Conservation (phyloP, 2,113 vertebrate genomes). For the Hiodon tergisus region DNA sequence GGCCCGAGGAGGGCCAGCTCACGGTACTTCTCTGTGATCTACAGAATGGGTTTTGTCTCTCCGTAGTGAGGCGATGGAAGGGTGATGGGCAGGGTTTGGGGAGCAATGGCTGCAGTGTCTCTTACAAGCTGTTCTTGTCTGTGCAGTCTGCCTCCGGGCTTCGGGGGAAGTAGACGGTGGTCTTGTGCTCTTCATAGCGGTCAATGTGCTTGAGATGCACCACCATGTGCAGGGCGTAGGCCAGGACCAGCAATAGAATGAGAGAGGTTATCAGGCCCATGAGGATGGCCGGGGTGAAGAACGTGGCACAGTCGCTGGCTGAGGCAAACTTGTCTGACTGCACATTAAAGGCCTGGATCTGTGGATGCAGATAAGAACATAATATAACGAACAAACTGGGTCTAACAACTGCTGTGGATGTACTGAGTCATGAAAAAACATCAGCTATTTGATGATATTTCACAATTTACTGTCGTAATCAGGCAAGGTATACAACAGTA, state of each 20-base stretch:
- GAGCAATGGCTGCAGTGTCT: not conserved
- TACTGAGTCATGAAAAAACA: too few relatives aligned
- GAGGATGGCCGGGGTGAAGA: conserved; percentile 81
- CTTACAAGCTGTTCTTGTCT: conserved; percentile 34
- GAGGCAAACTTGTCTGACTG: conserved; percentile 71
- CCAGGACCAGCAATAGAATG: conserved; percentile 81
- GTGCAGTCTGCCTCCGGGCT: conserved; percentile 18
- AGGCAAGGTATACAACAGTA: too few relatives aligned
- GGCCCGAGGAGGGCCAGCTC: not conserved
- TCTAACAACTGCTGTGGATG: not conserved
- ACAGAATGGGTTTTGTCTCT: conserved; percentile 2
- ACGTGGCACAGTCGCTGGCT: conserved; percentile 76
- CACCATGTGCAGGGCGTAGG: conserved; percentile 87
- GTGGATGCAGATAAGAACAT: conserved; percentile 20
- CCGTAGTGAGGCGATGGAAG: not conserved
- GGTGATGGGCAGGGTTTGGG: not conserved
- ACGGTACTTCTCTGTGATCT: conserved; percentile 14
- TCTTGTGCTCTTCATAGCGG: conserved; percentile 74
- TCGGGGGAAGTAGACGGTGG: conserved; percentile 7
- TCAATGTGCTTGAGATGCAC: conserved; percentile 84
- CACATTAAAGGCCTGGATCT: conserved; percentile 90
- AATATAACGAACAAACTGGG: not conserved
- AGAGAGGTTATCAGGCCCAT: conserved; percentile 82
- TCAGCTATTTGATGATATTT: too few relatives aligned
- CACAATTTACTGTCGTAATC: too few relatives aligned